phyloP scores from a whole-genome alignment of 1,140 invertebrate species.

The Ceratosolen solmsi region DNA sequence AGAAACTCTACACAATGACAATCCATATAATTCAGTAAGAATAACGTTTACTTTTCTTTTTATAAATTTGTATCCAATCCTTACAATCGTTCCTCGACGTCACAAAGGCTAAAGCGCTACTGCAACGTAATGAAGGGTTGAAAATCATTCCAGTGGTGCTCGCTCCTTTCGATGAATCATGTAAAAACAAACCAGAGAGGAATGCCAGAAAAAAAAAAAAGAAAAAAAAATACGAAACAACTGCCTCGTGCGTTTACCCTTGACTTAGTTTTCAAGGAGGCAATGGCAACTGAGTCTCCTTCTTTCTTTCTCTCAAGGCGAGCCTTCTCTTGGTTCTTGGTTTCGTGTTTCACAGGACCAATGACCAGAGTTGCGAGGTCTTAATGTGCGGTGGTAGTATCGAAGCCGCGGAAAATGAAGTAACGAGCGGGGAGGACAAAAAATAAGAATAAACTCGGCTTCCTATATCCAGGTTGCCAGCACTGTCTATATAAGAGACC shows the following conservation, averaged over 20 bases:
- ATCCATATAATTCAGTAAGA: no score
- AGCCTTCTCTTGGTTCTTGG: not conserved
- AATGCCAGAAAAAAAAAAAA: not conserved
- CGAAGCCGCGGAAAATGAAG: not conserved
- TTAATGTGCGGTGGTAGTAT: not conserved
- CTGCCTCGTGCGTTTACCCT: constrained; percentile 29
- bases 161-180: constrained; percentile 14
- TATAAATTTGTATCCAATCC: no score
- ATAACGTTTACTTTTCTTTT: no score
- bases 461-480: constrained; percentile 16
- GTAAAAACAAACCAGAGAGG: not conserved
- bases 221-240: not conserved
- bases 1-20: no score
- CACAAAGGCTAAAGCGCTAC: no score
- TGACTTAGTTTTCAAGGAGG: constrained; percentile 43
- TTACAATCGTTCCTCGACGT: no score
- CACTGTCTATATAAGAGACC: constrained; percentile 48
- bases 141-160: not conserved
- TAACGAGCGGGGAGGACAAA: constrained; percentile 9
- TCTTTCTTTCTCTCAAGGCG: constrained; percentile 39
- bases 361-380: constrained; percentile 26
- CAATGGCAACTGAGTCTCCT: constrained; percentile 30
- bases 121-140: constrained; percentile 1
- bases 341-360: constrained; percentile 31
- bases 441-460: constrained; percentile 31